Percentiles rank a stretch among this genome's conserved stretches.
Evolutionary conservation across 2,113 vertebrate species (phyloP).

Genomic region (Ailuropoda melanoleuca): DNA sequence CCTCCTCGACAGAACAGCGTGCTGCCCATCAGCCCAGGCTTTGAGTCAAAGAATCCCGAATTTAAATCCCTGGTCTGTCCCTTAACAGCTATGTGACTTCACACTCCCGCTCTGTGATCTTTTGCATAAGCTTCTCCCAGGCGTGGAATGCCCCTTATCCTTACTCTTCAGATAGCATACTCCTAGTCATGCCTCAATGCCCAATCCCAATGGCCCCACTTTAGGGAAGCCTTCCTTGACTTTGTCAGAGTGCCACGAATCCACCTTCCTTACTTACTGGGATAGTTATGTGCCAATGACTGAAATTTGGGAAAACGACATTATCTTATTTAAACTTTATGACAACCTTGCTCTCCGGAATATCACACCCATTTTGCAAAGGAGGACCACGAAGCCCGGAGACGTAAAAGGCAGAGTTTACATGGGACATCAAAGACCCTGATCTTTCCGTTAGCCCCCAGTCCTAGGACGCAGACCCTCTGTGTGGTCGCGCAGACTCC

Average conservation of each 20-base stretch:
- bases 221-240: background rate
- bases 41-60: background rate
- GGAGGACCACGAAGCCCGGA: background rate
- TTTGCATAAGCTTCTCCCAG: background rate
- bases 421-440: background rate
- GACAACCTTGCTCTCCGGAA: background rate
- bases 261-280: background rate
- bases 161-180: background rate
- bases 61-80: background rate
- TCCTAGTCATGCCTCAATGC: background rate
- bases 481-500: accelerated
- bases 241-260: background rate
- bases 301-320: background rate
- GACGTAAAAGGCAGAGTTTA: background rate
- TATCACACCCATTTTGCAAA: background rate
- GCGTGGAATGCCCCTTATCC: background rate
- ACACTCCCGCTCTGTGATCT: background rate
- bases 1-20: background rate
- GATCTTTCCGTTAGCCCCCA: background rate
- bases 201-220: background rate
- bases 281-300: too few relatives aligned
- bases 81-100: background rate
- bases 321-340: background rate
- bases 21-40: background rate
- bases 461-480: background rate